These are phyloP conservation scores for Dendroctonus ponderosae DNA, from an alignment of 1,140 invertebrate genomes.

Conservation along the genomic window DNA sequence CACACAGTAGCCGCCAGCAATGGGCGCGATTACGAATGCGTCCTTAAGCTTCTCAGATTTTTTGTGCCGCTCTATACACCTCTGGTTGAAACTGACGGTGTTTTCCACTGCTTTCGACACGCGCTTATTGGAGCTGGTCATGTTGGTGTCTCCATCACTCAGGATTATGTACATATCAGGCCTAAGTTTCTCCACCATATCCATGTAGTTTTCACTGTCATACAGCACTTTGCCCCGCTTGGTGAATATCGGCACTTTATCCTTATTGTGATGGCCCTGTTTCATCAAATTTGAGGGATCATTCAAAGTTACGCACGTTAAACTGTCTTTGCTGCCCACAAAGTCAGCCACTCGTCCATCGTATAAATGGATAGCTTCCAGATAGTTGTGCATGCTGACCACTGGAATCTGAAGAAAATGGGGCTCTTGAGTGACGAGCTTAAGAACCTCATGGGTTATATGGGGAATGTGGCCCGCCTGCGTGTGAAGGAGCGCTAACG, in stretches of 20 bases:
- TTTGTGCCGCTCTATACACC: conserved; percentile 60
- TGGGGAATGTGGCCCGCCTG: conserved; percentile 66
- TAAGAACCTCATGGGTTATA: conserved; percentile 64
- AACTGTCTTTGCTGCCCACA: conserved; percentile 58
- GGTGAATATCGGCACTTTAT: conserved; percentile 69
- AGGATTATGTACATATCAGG: conserved; percentile 78
- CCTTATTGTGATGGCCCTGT: conserved; percentile 65
- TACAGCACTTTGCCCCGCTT: conserved; percentile 68
- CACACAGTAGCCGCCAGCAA: conserved; percentile 72
- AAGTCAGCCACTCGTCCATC: conserved; percentile 57
- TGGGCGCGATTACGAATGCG: conserved; percentile 62
- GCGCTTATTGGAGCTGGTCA: conserved; percentile 65
- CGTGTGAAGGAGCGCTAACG: conserved; percentile 56
- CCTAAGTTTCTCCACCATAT: conserved; percentile 70
- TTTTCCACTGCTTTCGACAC: conserved; percentile 64
- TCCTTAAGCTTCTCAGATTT: conserved; percentile 55
- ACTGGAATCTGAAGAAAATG: conserved; percentile 60
- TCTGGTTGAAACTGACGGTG: conserved; percentile 58
- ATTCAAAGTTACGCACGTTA: conserved; percentile 63
- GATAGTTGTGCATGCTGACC: conserved; percentile 56
- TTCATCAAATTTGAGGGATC: conserved; percentile 63
- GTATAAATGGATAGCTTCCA: conserved; percentile 55
- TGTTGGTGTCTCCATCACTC: conserved; percentile 77
- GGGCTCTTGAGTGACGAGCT: conserved; percentile 54
- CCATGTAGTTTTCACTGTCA: conserved; percentile 67